phyloP scores from a whole-genome alignment of 1,140 invertebrate species.

The Pachypeltis micranthus region DNA sequence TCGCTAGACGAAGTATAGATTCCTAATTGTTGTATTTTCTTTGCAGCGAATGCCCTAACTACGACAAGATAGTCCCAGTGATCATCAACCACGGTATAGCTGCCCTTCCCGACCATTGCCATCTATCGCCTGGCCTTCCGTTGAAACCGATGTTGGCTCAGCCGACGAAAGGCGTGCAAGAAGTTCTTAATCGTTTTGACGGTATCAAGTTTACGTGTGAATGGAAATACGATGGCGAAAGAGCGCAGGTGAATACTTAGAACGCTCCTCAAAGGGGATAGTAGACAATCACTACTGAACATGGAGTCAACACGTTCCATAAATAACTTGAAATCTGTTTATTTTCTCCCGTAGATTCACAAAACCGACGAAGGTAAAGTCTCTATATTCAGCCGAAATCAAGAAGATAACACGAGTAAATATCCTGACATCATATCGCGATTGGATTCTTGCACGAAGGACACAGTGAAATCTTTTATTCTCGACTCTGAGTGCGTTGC shows the following conservation, averaged over 20 bases:
- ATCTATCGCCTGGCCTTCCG: conserved; percentile 84
- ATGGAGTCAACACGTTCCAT: too few species aligned
- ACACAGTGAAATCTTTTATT: conserved; percentile 68
- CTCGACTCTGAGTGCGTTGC: conserved; percentile 96
- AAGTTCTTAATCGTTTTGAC: conserved; percentile 86
- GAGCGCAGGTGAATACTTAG: conserved; percentile 83
- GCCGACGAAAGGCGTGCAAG: conserved; percentile 84
- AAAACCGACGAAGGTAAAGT: conserved; percentile 53
- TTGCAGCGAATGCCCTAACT: conserved; percentile 89
- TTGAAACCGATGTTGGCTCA: conserved; percentile 98
- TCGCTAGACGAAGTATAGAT: neutral
- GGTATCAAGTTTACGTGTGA: conserved; percentile 92
- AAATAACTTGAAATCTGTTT: too few species aligned
- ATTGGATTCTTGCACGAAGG: conserved; percentile 46
- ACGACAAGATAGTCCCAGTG: conserved; percentile 72
- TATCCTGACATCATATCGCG: conserved; percentile 90
- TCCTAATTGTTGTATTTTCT: too few species aligned
- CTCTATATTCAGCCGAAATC: conserved; percentile 88
- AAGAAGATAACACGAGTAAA: conserved; percentile 95
- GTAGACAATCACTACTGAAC: too few species aligned
- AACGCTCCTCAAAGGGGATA: too few species aligned
- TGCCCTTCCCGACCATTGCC: conserved; percentile 68
- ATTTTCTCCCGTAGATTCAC: too few species aligned
- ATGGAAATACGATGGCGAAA: conserved; percentile 98
- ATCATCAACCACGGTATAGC: conserved; percentile 69